phyloP scores from a whole-genome alignment of 2,113 vertebrate genomes.

The Xenopus laevis region DNA sequence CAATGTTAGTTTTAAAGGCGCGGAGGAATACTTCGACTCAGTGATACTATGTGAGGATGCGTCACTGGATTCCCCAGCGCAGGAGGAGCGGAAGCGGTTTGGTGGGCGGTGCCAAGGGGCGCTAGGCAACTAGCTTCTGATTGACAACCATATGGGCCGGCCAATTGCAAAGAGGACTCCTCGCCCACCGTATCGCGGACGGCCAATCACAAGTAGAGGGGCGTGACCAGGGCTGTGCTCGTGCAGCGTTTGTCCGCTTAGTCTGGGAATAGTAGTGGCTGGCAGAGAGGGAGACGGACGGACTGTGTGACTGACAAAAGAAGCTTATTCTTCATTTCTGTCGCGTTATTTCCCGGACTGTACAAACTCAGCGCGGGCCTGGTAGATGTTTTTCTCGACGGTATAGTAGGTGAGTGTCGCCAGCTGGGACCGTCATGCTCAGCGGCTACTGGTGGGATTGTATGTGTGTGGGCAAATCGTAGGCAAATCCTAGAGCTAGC shows the following conservation, averaged over 20 bases:
- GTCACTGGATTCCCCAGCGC: slow-evolving; percentile 25
- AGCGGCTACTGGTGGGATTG: too few species aligned
- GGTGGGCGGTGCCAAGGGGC: background rate
- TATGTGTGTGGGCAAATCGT: too few species aligned
- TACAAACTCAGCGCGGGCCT: background rate
- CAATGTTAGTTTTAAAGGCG: background rate
- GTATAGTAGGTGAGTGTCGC: background rate
- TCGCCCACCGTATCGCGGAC: background rate
- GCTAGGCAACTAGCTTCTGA: slow-evolving; percentile 14
- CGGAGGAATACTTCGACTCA: slow-evolving; percentile 3
- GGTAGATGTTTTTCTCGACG: background rate
- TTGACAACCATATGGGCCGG: background rate
- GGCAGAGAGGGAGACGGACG: slow-evolving; percentile 43
- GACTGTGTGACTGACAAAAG: background rate
- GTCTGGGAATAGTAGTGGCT: slow-evolving; percentile 25
- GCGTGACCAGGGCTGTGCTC: slow-evolving; percentile 43
- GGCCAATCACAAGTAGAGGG: slow-evolving; percentile 7
- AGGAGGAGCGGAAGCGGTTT: slow-evolving; percentile 8
- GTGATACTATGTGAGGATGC: background rate
- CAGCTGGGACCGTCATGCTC: too few species aligned
- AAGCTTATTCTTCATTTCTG: background rate
- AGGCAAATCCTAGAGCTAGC: too few species aligned
- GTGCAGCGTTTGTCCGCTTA: slow-evolving; percentile 33
- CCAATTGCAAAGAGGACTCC: background rate
- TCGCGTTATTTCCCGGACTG: too few species aligned